These are phyloP conservation scores for Deroptyus accipitrinus DNA, from an alignment of 2,113 vertebrate genomes.

Conservation along the genomic window DNA sequence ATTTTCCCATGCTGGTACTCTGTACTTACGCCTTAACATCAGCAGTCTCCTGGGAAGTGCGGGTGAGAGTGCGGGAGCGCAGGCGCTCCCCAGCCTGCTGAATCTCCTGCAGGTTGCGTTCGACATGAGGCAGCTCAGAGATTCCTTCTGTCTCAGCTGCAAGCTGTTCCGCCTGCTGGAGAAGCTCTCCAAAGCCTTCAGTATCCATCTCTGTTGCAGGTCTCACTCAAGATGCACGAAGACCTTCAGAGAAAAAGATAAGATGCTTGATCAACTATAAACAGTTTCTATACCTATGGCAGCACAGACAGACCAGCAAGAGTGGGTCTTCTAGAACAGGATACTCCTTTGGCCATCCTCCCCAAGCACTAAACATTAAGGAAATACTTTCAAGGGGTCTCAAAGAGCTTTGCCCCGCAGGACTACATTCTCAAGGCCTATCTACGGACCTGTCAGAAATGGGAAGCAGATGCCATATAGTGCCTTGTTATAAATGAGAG, in stretches of 20 bases:
- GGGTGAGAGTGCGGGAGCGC: slow-evolving; percentile 91
- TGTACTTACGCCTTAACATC: slow-evolving; percentile 96
- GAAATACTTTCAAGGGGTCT: neutral
- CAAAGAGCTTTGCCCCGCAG: neutral
- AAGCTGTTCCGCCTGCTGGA: slow-evolving; percentile 97
- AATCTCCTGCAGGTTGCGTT: slow-evolving; percentile 95
- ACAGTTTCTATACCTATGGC: neutral
- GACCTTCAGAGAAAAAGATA: neutral
- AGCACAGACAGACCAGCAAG: neutral
- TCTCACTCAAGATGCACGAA: neutral
- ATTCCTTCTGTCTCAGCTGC: slow-evolving; percentile 96
- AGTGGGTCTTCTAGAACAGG: neutral
- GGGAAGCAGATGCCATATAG: neutral
- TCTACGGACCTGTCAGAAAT: neutral
- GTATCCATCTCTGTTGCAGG: slow-evolving; percentile 81
- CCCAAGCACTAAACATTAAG: neutral
- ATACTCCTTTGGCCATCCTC: neutral
- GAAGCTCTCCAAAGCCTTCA: slow-evolving; percentile 94
- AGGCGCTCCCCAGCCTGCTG: slow-evolving; percentile 95
- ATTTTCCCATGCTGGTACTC: fast-evolving
- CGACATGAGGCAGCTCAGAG: slow-evolving; percentile 92
- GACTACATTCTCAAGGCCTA: neutral
- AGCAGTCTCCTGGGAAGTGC: slow-evolving; percentile 93
- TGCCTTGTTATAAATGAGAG: neutral
- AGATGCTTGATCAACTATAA: neutral